A percentile compares a stretch with the other conserved stretches of the same genome.
phyloP scores from a whole-genome alignment of 1,140 invertebrate species.

The Magallana gigas region DNA sequence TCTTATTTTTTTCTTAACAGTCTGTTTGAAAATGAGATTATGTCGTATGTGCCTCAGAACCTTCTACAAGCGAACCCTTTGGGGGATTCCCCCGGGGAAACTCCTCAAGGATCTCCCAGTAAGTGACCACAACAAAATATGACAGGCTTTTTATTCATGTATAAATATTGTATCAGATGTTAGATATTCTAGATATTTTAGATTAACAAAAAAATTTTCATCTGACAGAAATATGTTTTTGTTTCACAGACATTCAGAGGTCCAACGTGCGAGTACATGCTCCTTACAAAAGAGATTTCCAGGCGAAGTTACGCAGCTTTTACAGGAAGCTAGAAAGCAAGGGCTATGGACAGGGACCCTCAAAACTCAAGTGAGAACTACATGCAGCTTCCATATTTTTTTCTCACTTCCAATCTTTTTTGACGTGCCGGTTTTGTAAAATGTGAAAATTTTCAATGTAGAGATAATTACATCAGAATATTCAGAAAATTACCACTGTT shows the following conservation, averaged over 20 bases:
- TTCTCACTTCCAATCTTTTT: too few species aligned
- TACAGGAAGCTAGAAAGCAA: constrained; percentile 97
- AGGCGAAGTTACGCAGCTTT: constrained; percentile 96
- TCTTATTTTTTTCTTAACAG: constrained; percentile 81
- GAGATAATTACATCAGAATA: too few species aligned
- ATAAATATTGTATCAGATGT: too few species aligned
- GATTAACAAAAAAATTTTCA: not conserved
- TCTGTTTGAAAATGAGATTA: constrained; percentile 98
- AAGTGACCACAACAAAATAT: constrained; percentile 42
- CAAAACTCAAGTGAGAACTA: constrained; percentile 93
- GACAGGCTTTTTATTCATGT: too few species aligned
- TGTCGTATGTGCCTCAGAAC: constrained; percentile 93
- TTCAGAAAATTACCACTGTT: too few species aligned
- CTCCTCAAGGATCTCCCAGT: constrained; percentile 86
- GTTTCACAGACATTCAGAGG: constrained; percentile 82
- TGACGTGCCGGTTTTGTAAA: too few species aligned
- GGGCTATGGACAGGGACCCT: constrained; percentile 96
- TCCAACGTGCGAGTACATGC: constrained; percentile 89
- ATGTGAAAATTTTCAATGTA: too few species aligned
- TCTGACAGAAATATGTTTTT: not conserved
- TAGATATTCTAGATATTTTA: too few species aligned
- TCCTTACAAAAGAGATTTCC: constrained; percentile 93
- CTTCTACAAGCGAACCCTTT: constrained; percentile 64
- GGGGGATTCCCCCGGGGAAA: constrained; percentile 81
- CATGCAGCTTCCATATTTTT: not conserved